These are phyloP conservation scores for Montipora sp. DNA, from an alignment of 64 coral and sea anemone species.

Conservation along the genomic window DNA sequence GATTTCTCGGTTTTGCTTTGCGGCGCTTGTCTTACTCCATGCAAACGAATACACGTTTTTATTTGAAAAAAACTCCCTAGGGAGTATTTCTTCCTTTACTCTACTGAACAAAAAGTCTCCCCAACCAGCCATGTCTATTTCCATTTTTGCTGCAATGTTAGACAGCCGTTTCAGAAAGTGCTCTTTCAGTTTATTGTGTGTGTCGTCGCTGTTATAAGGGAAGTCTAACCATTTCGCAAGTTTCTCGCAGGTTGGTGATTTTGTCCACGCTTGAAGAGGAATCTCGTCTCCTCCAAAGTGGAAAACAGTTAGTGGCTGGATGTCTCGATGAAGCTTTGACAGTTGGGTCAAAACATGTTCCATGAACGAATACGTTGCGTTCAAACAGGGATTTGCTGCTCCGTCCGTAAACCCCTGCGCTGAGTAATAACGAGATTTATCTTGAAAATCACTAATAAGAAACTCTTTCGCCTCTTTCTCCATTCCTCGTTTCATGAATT, in stretches of 20 bases:
- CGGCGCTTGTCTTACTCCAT: slow-evolving; percentile 64
- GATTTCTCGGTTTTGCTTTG: slow-evolving; percentile 36
- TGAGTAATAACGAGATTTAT: slow-evolving; percentile 71
- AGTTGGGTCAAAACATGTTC: slow-evolving; percentile 41
- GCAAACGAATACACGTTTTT: slow-evolving; percentile 68
- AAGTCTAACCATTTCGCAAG: slow-evolving; percentile 12
- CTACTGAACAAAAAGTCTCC: slow-evolving; percentile 60
- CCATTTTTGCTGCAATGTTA: slow-evolving; percentile 1
- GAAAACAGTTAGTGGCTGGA: slow-evolving; percentile 64
- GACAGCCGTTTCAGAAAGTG: slow-evolving; percentile 14
- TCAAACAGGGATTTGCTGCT: slow-evolving; percentile 58
- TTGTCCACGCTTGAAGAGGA: slow-evolving; percentile 49
- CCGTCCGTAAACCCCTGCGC: slow-evolving; percentile 67
- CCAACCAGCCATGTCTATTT: slow-evolving; percentile 57
- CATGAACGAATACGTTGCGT: slow-evolving; percentile 67
- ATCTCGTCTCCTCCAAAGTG: slow-evolving; percentile 82
- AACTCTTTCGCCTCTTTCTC: slow-evolving; percentile 39
- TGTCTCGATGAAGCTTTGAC: slow-evolving; percentile 40
- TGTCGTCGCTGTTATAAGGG: neutral
- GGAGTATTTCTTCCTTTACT: slow-evolving; percentile 2
- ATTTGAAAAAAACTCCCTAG: slow-evolving; percentile 46
- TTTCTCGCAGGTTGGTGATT: slow-evolving; percentile 54
- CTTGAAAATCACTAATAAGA: slow-evolving; percentile 44
- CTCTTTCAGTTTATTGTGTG: neutral
- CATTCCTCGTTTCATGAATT: slow-evolving; percentile 30